A percentile compares a stretch with the other conserved stretches of the same genome.
These are phyloP conservation scores for Bombus consobrinus DNA, from an alignment of 1,140 invertebrate species.

Conservation along the genomic window DNA sequence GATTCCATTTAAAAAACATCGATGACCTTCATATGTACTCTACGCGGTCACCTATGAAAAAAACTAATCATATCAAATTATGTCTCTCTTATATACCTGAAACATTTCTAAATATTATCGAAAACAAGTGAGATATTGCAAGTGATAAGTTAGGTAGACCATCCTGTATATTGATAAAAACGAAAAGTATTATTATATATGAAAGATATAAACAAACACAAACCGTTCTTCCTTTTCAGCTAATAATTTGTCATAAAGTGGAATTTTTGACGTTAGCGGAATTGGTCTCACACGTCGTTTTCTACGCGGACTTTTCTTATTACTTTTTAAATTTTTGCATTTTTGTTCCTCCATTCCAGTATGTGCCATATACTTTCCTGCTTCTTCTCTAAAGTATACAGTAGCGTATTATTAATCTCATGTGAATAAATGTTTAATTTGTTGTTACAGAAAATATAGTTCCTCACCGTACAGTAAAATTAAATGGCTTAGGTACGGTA, in stretches of 20 bases:
- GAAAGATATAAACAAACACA: slow-evolving; percentile 33
- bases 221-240: slow-evolving; percentile 88
- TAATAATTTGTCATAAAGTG: slow-evolving; percentile 87
- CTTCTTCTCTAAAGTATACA: slow-evolving; percentile 85
- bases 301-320: slow-evolving; percentile 77
- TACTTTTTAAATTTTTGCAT: slow-evolving; percentile 79
- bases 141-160: too few species aligned
- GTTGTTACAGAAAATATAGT: not conserved
- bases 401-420: not conserved
- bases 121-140: too few species aligned
- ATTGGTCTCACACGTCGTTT: slow-evolving; percentile 84
- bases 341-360: slow-evolving; percentile 75
- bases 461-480: slow-evolving; percentile 86
- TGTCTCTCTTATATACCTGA: too few species aligned
- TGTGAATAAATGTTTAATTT: not conserved
- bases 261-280: slow-evolving; percentile 87
- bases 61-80: too few species aligned
- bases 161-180: not conserved
- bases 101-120: too few species aligned
- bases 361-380: slow-evolving; percentile 82
- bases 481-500: slow-evolving; percentile 86
- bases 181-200: too few species aligned
- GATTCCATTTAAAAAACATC: too few species aligned
- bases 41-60: too few species aligned
- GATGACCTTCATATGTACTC: too few species aligned